Conservation (phyloP, 35 echinoderm and acorn worm genomes). For the Acanthaster planci region DNA sequence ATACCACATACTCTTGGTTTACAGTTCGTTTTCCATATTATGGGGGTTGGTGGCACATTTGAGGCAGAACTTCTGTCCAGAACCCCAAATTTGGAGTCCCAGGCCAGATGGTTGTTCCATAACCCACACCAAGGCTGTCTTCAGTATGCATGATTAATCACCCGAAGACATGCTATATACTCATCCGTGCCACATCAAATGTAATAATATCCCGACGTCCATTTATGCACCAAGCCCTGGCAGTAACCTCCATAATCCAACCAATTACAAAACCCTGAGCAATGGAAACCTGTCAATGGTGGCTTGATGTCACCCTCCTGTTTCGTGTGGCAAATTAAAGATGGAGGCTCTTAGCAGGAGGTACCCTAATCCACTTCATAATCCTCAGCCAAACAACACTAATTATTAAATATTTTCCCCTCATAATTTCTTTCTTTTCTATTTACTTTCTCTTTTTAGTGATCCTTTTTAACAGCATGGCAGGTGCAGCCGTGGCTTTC, state of each 20-base stretch:
- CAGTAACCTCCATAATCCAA: background rate
- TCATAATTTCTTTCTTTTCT: too few relatives aligned
- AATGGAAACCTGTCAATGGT: background rate
- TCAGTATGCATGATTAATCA: background rate
- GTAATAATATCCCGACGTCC: background rate
- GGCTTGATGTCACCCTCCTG: too few relatives aligned
- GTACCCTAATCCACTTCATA: too few relatives aligned
- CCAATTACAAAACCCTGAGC: constrained; percentile 15
- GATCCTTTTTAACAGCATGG: too few relatives aligned
- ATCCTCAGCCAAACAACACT: too few relatives aligned
- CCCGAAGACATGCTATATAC: background rate
- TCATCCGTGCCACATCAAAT: background rate
- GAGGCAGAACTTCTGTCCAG: background rate
- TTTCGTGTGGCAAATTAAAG: too few relatives aligned
- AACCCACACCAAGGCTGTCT: background rate
- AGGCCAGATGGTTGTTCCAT: constrained; percentile 7
- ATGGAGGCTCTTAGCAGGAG: too few relatives aligned
- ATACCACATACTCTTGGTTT: too few relatives aligned
- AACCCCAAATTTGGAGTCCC: background rate
- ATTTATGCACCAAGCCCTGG: background rate
- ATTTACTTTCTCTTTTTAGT: too few relatives aligned
- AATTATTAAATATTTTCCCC: too few relatives aligned
- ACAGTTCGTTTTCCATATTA: too few relatives aligned
- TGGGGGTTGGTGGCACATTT: background rate
- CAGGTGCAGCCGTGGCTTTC: too few relatives aligned